Base-by-base conservation (phyloP, 2,888 invertebrate genomes). In the Dromius quadrimaculatus region DNA sequence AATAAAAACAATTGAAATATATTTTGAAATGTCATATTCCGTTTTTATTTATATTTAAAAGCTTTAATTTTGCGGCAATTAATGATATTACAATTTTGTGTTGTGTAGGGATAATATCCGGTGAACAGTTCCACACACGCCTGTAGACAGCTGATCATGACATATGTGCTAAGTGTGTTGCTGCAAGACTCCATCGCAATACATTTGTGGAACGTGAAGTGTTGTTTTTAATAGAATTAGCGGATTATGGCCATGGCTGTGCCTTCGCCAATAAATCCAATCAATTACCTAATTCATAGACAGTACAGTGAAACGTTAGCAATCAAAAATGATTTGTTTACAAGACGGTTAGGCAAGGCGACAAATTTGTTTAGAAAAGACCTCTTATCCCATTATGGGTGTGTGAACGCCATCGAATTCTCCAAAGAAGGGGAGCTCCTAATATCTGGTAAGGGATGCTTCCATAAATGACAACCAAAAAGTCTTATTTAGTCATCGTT, bases 391-490 rank as follows among this genome's bases (percentile, higher is more conserved):
- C 97, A 97, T 86, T 97, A 90, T 86, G 97, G 97, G 79, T 97
- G 97, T 87, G 95, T 97, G 71, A 97, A 97, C 86, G 96, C 97
- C 73, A 92, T 97, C 77, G 97, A 97, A 84, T 97, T 97, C 85
- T 95, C 95, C 62, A 87, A 88, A 75, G 91, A 94, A 84, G 95
- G 95, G 76, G 90, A 93, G 83, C 88, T 90, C 77, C 87, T 97
- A 73, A 89, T 92, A 76, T 97, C 97, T 81, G 96, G 96, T 95
- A 85, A 86, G 81, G 78, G 71, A 23, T 45, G 28, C 17, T 32
- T 36, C 2, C 8, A 0, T 1, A 11, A 41, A 41, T 45, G 19
- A 20, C 45, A 45, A 5, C 45, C n/a, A 8, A n/a, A 4, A 19
- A 20, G 20, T 45, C 9, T n/a, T 13, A 54, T 54, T 32, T 32